phyloP scores from a whole-genome alignment of 2,797 vertebrate genomes.

The Sarcoramphus papa region DNA sequence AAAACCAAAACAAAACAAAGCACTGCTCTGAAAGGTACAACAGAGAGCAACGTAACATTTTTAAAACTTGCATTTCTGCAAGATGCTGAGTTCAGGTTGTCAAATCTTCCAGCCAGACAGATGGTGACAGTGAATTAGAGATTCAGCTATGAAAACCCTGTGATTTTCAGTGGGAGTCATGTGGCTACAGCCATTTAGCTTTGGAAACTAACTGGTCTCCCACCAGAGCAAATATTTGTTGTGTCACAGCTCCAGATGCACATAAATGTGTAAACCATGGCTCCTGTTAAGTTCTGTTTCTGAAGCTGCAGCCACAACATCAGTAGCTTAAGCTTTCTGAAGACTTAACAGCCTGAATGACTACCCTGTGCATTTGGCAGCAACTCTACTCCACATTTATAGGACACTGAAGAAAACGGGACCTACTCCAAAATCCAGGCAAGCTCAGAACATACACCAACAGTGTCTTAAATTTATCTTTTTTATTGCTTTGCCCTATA shows the following conservation, averaged over 20 bases:
- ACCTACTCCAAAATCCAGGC: neutral
- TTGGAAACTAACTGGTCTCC: neutral
- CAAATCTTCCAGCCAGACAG: neutral
- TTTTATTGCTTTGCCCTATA: neutral
- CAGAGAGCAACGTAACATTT: neutral
- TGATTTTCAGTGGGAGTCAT: neutral
- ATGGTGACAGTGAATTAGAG: neutral
- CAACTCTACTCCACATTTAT: neutral
- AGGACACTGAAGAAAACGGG: neutral
- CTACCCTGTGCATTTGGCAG: neutral
- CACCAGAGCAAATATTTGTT: neutral
- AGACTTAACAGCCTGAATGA: neutral
- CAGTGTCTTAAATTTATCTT: neutral
- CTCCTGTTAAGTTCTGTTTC: neutral
- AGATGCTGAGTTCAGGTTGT: neutral
- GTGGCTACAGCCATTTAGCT: neutral
- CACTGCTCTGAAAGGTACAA: neutral
- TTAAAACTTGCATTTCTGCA: neutral
- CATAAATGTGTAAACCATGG: neutral
- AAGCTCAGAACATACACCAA: neutral
- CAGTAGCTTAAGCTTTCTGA: neutral
- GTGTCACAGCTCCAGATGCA: neutral
- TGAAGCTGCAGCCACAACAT: constrained; percentile 2
- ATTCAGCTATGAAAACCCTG: neutral
- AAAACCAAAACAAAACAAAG: no score